Base-by-base conservation (phyloP, 2,797 vertebrate genomes). In the Cyclura pinguis region DNA sequence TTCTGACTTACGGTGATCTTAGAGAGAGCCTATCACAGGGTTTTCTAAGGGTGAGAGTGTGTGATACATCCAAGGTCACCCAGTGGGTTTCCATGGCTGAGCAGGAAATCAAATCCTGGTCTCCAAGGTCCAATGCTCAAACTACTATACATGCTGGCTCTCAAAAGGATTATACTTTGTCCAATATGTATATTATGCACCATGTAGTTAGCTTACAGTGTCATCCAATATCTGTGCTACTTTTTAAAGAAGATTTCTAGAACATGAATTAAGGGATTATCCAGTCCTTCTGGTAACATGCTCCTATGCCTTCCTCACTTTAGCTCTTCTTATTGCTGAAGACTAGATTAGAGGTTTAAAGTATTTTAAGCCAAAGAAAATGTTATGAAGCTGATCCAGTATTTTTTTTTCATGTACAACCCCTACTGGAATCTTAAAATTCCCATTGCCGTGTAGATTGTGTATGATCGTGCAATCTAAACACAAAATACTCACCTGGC, bases 401-500 rank as follows among this genome's bases (percentile, higher is more conserved):
- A 29, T 42, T 69, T 69, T 69, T 69, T 69, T 7, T 8, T 24
- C 8, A 72, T 32, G 14, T 32, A 78, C 24, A 38, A n/a, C 52
- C 29, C 27, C 3, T 8, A n/a, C 38, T 87, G 16, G 32, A 52
- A 9, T 74, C 32, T 6, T n/a, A 6, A 50, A 69, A 20, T 64
- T 67, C 38, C 76, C 27, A 55, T n/a, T 50, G 13, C 5, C 7
- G 20, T 8, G 38, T 1, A 42, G 62, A 3, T 27, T 22, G n/a
- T 52, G 29, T 55, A 57, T 52, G 18, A 29, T 47, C 42, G 42
- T 47, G 27, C 10, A 38, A 7, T 2, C 29, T 4, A 62, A 4
- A 8, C n/a, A 18, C 47, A 52, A 32, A 1, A 50, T 38, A 89
- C 93, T 97, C 97, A 99, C 99, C 99, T 98, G 10, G 99, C 99